Evolutionary conservation across 1,140 invertebrate genomes (phyloP), one percentile per base, ranked within the genome.

Genomic region (Hylyphantes graminicola): DNA sequence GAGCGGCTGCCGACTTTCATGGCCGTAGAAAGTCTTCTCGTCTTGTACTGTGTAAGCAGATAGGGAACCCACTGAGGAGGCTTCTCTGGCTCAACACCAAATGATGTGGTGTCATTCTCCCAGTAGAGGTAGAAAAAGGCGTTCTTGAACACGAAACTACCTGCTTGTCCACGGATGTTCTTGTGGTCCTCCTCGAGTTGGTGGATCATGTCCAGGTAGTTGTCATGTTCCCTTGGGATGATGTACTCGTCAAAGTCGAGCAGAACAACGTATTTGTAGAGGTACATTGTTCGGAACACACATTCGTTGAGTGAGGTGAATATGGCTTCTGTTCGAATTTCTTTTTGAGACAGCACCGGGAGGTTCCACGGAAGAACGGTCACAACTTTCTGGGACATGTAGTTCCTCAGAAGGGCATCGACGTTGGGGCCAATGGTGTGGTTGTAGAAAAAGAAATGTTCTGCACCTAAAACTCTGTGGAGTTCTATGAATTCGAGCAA

Each of bases 171-270:
- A 13, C 79, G 17, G 12, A 78, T 86, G 19, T 72, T 17, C 13
- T 76, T 73, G 35, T 79, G 67, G 64, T 78, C 53, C 35, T 77
- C 72, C 17, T 63, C 68, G 11, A 83, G 48, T 13, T 80, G 21
- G n/a, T 87, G 3, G 12, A 79, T 8, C 70, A 85, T 65, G 15
- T 75, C 73, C 35, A 61, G 12, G 19, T 85, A 85, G 17, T 15
- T 76, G 12, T 76, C 73, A 19, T 86, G 77, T 17, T 78, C 68
- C 13, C 75, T 92, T 0, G 96, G 96, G 85, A 97, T 92, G 84
- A 97, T 95, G 87, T 95, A 95, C 89, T 98, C 96, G 88, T 98
- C 96, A 73, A 97, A 91, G 90, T 98, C 96, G n/a, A 97, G 93
- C 48, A 97, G 92, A 0, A 95, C 92, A 13, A 96, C 90, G 89